Evolutionary conservation across 2,797 vertebrate species (phyloP).

Genomic region (Orientallactaga sibirica): DNA sequence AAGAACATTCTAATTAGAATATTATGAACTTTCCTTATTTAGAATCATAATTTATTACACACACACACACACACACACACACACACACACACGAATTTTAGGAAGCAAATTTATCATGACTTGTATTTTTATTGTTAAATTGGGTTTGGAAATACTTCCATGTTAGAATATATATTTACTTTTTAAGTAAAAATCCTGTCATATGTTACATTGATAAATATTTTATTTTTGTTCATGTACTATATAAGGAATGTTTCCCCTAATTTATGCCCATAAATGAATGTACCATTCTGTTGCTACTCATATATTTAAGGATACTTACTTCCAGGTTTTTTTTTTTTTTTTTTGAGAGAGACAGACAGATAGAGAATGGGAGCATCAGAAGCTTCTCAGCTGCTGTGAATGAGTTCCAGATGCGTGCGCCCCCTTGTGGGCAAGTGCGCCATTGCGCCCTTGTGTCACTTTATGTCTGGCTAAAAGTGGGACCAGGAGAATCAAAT

Average conservation of each 20-base stretch:
- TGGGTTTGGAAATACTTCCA: background rate
- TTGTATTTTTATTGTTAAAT: background rate
- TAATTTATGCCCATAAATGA: slow-evolving; percentile 8
- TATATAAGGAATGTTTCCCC: slow-evolving; percentile 35
- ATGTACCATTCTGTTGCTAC: background rate
- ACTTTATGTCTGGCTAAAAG: no score
- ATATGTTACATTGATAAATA: background rate
- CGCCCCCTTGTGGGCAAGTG: no score
- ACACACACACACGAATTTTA: background rate
- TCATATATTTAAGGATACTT: background rate
- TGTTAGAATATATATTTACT: no score
- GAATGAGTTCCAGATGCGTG: no score
- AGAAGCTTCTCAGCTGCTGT: no score
- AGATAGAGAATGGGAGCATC: no score
- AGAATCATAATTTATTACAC: background rate
- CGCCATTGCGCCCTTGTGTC: no score
- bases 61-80: no score
- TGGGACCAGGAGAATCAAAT: no score
- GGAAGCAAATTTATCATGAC: background rate
- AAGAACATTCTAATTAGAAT: background rate
- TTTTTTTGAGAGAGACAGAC: no score
- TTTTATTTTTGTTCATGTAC: slow-evolving; percentile 11
- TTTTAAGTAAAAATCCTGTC: background rate
- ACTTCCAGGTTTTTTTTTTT: no score
- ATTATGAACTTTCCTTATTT: background rate